Evolutionary conservation across 2,888 invertebrate genomes (phyloP).

Genomic region (Megaustenia siamemsis): DNA sequence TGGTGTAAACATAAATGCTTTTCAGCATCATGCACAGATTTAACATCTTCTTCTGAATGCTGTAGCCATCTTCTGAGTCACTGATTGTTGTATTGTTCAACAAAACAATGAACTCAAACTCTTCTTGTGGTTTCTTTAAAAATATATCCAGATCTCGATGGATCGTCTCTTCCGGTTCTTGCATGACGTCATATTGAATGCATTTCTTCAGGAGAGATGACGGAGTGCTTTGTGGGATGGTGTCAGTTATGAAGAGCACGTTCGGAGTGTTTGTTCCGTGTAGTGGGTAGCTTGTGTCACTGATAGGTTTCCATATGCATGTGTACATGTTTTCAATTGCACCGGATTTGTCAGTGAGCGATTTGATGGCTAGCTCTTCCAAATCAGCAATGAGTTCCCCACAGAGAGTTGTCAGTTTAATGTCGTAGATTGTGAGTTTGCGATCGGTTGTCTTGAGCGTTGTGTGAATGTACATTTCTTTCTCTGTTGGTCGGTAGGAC

Average conservation of each 20-base stretch:
- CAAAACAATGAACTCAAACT: slow-evolving; percentile 43
- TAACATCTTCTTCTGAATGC: slow-evolving; percentile 43
- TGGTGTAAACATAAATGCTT: slow-evolving; percentile 37
- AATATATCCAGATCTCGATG: slow-evolving; percentile 28
- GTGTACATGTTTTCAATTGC: slow-evolving; percentile 52
- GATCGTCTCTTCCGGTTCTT: background rate
- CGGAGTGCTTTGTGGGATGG: background rate
- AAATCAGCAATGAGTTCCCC: slow-evolving; percentile 65
- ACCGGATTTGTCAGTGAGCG: slow-evolving; percentile 51
- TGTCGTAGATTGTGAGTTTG: slow-evolving; percentile 59
- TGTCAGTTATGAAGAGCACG: slow-evolving; percentile 53
- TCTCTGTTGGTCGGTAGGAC: slow-evolving; percentile 56
- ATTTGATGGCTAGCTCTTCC: slow-evolving; percentile 54
- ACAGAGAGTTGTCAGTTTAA: slow-evolving; percentile 58
- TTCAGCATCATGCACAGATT: slow-evolving; percentile 52
- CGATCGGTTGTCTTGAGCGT: slow-evolving; percentile 47
- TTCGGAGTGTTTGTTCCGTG: slow-evolving; percentile 21
- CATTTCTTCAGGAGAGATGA: slow-evolving; percentile 37
- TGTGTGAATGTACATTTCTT: slow-evolving; percentile 62
- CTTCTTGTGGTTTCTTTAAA: slow-evolving; percentile 23
- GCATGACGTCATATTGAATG: slow-evolving; percentile 39
- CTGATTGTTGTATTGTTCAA: slow-evolving; percentile 24
- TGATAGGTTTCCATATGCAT: slow-evolving; percentile 51
- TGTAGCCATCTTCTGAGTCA: slow-evolving; percentile 46
- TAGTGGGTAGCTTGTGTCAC: slow-evolving; percentile 5